Conservation (phyloP, 2,888 invertebrate genomes). For the Helicoverpa assulta region DNA sequence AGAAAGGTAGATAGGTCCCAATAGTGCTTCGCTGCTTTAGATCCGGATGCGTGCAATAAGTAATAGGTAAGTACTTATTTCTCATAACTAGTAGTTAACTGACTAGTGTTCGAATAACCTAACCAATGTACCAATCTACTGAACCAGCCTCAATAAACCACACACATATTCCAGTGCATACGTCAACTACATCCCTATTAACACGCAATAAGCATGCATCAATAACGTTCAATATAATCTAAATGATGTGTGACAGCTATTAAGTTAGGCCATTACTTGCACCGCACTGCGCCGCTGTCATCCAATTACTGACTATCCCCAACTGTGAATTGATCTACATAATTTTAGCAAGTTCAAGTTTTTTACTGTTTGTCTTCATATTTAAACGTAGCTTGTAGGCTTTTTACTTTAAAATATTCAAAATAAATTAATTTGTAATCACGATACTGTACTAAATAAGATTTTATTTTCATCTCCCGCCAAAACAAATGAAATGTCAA, state of each 20-base stretch:
- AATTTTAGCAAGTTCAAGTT: conserved; percentile 14
- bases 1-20: no score
- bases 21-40: no score
- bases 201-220: conserved; percentile 10
- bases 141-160: background rate
- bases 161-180: background rate
- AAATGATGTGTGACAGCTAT: conserved; percentile 41
- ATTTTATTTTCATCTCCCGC: background rate
- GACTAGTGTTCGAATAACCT: background rate
- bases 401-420: no score
- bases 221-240: conserved; percentile 35
- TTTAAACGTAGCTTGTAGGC: no score
- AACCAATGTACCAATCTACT: background rate
- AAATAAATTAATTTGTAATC: background rate
- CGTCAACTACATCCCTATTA: background rate
- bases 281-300: conserved; percentile 49
- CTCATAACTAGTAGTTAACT: no score
- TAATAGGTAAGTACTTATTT: no score
- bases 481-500: background rate
- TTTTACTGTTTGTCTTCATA: background rate
- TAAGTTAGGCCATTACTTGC: conserved; percentile 49
- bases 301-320: conserved; percentile 54
- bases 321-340: conserved; percentile 36
- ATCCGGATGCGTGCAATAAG: no score
- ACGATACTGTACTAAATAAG: no score